Evolutionary conservation across 30 jellyfish, hydroid and myxozoan genomes (phyloP).

Genomic region (Cassiopea andromeda): DNA sequence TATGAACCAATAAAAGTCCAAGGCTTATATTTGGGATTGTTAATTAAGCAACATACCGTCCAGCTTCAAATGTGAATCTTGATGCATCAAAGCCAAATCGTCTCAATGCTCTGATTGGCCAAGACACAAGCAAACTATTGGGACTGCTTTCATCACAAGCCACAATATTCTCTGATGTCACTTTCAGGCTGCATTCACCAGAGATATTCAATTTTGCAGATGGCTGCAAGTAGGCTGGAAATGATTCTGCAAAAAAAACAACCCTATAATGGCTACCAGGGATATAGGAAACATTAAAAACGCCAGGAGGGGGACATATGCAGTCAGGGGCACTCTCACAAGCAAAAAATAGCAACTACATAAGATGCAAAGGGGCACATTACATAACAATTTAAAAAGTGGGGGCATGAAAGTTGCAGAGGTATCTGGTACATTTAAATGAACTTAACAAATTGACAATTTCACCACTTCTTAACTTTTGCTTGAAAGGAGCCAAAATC

Average conservation of each 20-base stretch:
- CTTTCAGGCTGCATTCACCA: constrained; percentile 62
- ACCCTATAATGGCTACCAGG: background rate
- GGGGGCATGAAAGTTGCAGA: no score
- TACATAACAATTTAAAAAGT: no score
- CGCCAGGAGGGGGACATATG: no score
- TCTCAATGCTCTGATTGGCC: constrained; percentile 76
- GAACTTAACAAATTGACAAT: no score
- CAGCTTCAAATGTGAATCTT: constrained; percentile 73
- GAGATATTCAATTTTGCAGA: constrained; percentile 69
- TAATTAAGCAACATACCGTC: constrained; percentile 72
- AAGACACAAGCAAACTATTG: constrained; percentile 51
- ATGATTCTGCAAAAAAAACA: constrained; percentile 20
- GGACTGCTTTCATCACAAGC: constrained; percentile 28
- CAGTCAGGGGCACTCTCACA: no score
- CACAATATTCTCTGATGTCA: constrained; percentile 27
- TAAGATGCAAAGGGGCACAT: no score
- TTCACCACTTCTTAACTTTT: no score
- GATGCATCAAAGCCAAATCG: constrained; percentile 74
- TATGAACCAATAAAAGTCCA: no score
- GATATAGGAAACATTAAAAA: background rate
- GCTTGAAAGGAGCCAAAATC: no score
- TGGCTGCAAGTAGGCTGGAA: constrained; percentile 58
- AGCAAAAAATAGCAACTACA: no score
- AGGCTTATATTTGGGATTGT: no score
- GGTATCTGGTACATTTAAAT: no score